Evolutionary conservation across 2,797 vertebrate genomes (phyloP).

Genomic region (Gymnothorax reevesii): DNA sequence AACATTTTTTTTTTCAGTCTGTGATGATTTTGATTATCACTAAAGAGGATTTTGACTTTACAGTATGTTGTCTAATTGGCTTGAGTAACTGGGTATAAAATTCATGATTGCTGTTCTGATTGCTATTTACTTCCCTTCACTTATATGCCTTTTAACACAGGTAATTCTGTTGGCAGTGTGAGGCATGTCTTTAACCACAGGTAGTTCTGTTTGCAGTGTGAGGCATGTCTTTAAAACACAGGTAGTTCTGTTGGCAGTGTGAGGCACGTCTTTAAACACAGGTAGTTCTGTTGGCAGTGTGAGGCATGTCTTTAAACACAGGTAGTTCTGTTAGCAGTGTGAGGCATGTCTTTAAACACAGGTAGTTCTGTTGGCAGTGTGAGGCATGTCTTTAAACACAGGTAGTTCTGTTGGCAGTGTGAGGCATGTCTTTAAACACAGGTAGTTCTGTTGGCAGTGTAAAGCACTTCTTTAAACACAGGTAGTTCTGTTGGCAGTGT

Average conservation of each 20-base stretch:
- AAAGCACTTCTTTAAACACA: background rate
- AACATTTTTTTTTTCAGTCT: background rate
- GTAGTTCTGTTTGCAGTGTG: background rate
- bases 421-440: background rate
- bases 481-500: background rate
- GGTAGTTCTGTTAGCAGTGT: background rate
- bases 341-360: background rate
- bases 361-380: no score
- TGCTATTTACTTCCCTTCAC: background rate
- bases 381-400: background rate
- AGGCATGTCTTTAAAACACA: no score
- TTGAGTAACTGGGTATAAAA: background rate
- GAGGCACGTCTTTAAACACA: background rate
- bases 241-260: background rate
- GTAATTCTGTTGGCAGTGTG: background rate
- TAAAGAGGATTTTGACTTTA: background rate
- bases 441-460: no score
- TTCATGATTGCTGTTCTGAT: background rate
- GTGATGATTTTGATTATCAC: background rate
- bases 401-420: background rate
- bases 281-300: background rate
- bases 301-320: background rate
- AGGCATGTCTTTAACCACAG: background rate
- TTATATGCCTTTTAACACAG: background rate
- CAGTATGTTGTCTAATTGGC: slow-evolving; percentile 1